phyloP scores from a whole-genome alignment of 2,888 invertebrate genomes.

The Epistrophella euchroma region DNA sequence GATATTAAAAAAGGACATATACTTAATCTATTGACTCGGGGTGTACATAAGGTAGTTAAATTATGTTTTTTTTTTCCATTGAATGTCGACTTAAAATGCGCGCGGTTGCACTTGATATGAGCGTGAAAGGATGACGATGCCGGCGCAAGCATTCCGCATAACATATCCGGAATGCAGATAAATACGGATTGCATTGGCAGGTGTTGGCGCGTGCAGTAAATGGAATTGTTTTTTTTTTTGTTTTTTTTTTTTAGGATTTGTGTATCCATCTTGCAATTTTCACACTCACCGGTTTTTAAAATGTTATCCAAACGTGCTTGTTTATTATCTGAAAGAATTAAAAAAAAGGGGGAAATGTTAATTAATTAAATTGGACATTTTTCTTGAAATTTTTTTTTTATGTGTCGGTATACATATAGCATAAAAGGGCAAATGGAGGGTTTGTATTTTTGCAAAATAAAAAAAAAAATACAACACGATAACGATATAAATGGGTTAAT shows the following conservation, averaged over 20 bases:
- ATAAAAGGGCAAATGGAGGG: slow-evolving; percentile 1
- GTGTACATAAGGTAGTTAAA: background rate
- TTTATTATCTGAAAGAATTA: slow-evolving; percentile 66
- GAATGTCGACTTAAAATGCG: slow-evolving; percentile 16
- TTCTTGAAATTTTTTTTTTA: slow-evolving; percentile 10
- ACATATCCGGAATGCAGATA: slow-evolving; percentile 69
- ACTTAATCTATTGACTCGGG: background rate
- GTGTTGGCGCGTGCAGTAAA: slow-evolving; percentile 74
- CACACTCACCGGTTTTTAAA: slow-evolving; percentile 71
- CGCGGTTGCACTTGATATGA: slow-evolving; percentile 53
- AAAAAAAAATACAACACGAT: background rate
- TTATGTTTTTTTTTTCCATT: slow-evolving; percentile 11
- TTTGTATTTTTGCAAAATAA: slow-evolving; percentile 16
- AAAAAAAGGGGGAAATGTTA: slow-evolving; percentile 56
- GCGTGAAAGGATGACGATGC: slow-evolving; percentile 43
- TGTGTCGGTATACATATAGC: background rate
- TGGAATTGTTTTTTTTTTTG: slow-evolving; percentile 58
- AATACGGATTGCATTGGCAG: slow-evolving; percentile 67
- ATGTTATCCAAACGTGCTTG: slow-evolving; percentile 70
- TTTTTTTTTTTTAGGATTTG: slow-evolving; percentile 2
- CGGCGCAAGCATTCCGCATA: slow-evolving; percentile 64
- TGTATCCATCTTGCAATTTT: slow-evolving; percentile 65
- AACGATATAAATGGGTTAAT: background rate
- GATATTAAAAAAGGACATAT: too few species aligned
- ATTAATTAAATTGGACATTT: slow-evolving; percentile 64